Conservation (phyloP, 2,888 invertebrate genomes). For the Pycnomerus fuliginosus region DNA sequence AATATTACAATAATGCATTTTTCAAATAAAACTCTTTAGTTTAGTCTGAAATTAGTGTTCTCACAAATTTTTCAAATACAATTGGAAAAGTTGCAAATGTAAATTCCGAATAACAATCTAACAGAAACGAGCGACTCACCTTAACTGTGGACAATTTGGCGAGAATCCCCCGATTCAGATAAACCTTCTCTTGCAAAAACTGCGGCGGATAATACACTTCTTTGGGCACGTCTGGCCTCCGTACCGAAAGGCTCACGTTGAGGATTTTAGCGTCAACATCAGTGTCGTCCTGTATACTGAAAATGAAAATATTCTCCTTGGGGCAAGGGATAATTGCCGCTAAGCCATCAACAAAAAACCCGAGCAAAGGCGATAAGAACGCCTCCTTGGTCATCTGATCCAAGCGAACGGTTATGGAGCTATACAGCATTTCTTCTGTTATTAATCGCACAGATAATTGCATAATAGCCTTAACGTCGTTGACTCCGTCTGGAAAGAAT, state of each 20-base stretch:
- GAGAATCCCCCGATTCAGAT: conserved; percentile 83
- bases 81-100: too few species aligned
- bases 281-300: conserved; percentile 90
- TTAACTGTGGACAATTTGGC: conserved; percentile 86
- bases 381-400: conserved; percentile 92
- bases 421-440: conserved; percentile 91
- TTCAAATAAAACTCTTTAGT: too few species aligned
- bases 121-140: conserved; percentile 47
- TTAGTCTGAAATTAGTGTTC: too few species aligned
- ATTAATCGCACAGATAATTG: conserved; percentile 86
- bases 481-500: conserved; percentile 74
- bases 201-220: conserved; percentile 84
- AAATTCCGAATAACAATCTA: too few species aligned
- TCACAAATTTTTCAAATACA: too few species aligned
- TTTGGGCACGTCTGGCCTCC: conserved; percentile 74
- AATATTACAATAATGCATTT: too few species aligned
- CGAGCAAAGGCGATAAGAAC: conserved; percentile 84
- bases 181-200: conserved; percentile 90
- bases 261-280: conserved; percentile 84
- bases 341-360: conserved; percentile 86
- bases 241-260: conserved; percentile 92
- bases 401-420: conserved; percentile 89
- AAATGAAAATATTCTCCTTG: conserved; percentile 88
- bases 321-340: conserved; percentile 92
- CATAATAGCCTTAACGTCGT: conserved; percentile 92